Evolutionary conservation across 2,113 vertebrate genomes (phyloP).

Genomic region (Miniopterus natalensis): DNA sequence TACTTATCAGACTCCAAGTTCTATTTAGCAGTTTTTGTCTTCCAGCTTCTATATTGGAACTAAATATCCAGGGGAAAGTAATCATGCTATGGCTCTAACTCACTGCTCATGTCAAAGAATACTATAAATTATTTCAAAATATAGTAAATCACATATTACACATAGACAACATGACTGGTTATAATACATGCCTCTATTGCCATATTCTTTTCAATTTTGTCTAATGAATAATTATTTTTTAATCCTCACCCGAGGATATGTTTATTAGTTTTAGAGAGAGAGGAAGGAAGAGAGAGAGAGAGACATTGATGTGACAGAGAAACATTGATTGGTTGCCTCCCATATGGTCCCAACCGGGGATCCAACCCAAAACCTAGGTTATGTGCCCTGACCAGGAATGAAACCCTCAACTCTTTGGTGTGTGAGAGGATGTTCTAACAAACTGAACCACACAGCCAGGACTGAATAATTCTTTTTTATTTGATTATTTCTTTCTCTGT

Average conservation of each 20-base stretch:
- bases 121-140: background rate
- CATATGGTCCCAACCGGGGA: no score
- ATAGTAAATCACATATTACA: background rate
- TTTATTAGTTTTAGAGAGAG: no score
- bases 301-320: no score
- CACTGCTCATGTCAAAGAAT: background rate
- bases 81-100: background rate
- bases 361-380: no score
- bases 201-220: background rate
- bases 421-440: no score
- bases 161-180: background rate
- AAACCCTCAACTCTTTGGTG: no score
- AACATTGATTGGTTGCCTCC: no score
- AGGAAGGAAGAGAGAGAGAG: no score
- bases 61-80: background rate
- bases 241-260: no score
- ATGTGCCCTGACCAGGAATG: no score
- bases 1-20: slow-evolving; percentile 76
- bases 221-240: background rate
- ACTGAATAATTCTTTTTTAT: background rate
- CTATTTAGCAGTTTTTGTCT: background rate
- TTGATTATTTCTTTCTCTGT: background rate
- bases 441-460: no score
- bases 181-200: background rate
- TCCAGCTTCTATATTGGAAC: background rate